Evolutionary conservation across 2,888 invertebrate species (phyloP), one percentile per base, ranked within the genome.

Genomic region (Colletes collaris): DNA sequence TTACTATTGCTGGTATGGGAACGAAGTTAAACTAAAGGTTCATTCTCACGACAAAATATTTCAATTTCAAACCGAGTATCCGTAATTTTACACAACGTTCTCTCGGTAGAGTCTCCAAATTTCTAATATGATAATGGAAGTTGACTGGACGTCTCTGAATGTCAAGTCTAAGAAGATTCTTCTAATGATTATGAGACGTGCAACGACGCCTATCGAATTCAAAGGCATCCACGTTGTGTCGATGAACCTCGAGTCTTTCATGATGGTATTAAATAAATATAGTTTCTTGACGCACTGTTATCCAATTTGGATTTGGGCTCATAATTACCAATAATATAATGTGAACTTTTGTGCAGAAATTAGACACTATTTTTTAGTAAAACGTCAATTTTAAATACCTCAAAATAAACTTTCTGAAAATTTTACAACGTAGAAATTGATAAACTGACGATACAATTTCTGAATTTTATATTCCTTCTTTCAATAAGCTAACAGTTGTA

Each of bases 1-100:
- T 71, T 82, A 89, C 19, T 82, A 77, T 13, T 84, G 84, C 56
- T 84, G 81, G 81, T 79, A 62, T 37, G 81, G 84, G 0, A 79
- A 82, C 52, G 71, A 82, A 69, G 71, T 74, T n/a, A 72, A 50
- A 50, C 6, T 64, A 4, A 69, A 76, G 79, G 81, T 79, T 68
- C 19, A 58, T 60, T 46, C 19, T 11, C 4, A 16, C 5, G 10
- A 19, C 5, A 50, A 49, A 16, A 59, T 4, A n/a, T 27, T 16
- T 3, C 16, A n/a, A 69, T 37, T 37, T 16, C 58, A 16, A 4
- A 6, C 16, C 6, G 4, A 10, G 1, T 3, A 11, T 10, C 3
- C 10, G 7, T 5, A 27, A 44, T 46, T 5, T 37, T 13, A 58
- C 74, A 60, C n/a, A 16, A n/a, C 6, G 7, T 19, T 50, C 19